These are phyloP conservation scores for Orbicella faveolata DNA, from an alignment of 64 coral and sea anemone genomes.

Conservation along the genomic window DNA sequence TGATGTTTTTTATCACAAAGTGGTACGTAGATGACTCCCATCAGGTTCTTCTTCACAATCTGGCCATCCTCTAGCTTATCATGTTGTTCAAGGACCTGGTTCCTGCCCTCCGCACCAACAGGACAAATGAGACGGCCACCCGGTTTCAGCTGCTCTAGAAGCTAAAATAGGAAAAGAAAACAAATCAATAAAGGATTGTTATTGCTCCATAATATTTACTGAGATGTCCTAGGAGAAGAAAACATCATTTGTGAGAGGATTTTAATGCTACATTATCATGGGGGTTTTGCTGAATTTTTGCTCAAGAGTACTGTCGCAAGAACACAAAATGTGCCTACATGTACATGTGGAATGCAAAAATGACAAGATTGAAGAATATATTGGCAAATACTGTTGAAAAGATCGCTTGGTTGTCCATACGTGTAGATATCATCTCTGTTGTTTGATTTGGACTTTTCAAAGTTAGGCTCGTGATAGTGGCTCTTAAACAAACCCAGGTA, in stretches of 20 bases:
- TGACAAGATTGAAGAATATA: no score
- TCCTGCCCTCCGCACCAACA: slow-evolving; percentile 79
- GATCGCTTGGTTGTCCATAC: no score
- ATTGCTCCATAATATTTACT: no score
- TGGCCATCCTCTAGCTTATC: slow-evolving; percentile 80
- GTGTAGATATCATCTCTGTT: no score
- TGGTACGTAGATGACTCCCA: slow-evolving; percentile 92
- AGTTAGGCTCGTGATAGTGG: no score
- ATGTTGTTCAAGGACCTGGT: slow-evolving; percentile 84
- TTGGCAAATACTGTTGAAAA: no score
- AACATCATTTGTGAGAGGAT: no score
- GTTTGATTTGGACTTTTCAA: no score
- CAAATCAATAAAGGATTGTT: background rate
- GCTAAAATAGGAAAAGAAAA: slow-evolving; percentile 17
- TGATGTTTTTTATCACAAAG: slow-evolving; percentile 91
- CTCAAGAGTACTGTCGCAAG: background rate
- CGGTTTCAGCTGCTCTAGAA: slow-evolving; percentile 91
- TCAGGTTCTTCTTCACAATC: slow-evolving; percentile 74
- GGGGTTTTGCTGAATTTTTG: background rate
- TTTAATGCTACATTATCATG: no score
- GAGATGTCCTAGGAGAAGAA: no score
- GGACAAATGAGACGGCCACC: slow-evolving; percentile 92
- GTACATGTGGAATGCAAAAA: no score
- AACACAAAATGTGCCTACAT: background rate
- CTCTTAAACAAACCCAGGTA: no score